Percentiles rank a stretch among this genome's conserved stretches.
Evolutionary conservation across 2,797 vertebrate genomes (phyloP).

Genomic region (Rhincodon typus): DNA sequence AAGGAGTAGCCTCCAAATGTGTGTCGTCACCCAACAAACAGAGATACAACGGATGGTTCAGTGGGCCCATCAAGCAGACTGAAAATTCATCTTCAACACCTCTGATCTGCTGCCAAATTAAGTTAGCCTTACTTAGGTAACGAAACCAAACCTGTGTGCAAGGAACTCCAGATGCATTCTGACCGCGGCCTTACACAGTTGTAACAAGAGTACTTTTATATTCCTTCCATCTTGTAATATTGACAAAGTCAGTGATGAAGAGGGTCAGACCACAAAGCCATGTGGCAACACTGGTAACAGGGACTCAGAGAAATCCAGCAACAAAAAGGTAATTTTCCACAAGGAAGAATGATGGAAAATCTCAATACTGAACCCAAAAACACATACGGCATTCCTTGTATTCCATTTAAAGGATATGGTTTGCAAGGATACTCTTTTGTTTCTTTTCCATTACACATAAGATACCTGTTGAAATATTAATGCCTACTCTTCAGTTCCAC

Average conservation of each 20-base stretch:
- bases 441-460: not conserved
- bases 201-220: not conserved
- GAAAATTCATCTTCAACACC: no score
- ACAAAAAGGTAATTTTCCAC: not conserved
- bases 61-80: no score
- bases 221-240: not conserved
- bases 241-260: not conserved
- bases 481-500: not conserved
- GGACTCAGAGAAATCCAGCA: not conserved
- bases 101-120: no score
- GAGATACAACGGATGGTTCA: no score
- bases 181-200: not conserved
- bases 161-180: not conserved
- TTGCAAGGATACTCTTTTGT: not conserved
- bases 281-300: not conserved
- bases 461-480: not conserved
- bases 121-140: no score
- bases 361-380: not conserved
- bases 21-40: no score
- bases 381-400: not conserved
- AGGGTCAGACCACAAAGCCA: not conserved
- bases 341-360: not conserved
- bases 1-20: no score
- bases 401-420: not conserved
- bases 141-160: not conserved